Base-by-base conservation (phyloP, 2,888 invertebrate species). In the Xestobium rufovillosum region DNA sequence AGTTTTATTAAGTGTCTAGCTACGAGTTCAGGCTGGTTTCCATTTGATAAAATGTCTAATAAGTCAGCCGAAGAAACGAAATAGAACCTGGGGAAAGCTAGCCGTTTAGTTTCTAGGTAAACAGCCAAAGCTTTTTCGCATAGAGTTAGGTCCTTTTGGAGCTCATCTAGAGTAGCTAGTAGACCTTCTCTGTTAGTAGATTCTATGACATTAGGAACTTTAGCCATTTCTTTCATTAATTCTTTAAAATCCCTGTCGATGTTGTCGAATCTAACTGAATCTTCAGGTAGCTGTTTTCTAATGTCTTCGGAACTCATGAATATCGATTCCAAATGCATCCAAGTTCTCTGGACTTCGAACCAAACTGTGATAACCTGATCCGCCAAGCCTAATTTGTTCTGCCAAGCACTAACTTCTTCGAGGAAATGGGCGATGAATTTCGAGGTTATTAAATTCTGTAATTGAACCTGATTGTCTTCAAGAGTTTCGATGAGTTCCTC, bases 241-340 rank as follows among this genome's bases (percentile, higher is more conserved):
- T 75, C 80, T 66, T 91, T 92, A 63, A 96, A 96, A 56, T 91
- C 87, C 8, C 73, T 69, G 62, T 96, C 95, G 49, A 95, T 89
- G 49, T 78, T 77, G 66, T 92, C 89, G 65, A 96, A 96, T 58
- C 95, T 73, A 35, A 82, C 80, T 0, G 95, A 91, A 67, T 96
- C 96, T 47, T 89, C 84, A 2, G 96, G 95, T 35, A 96, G 68
- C 62, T 96, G 94, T 57, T 84, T 86, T 40, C 94, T 75, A 50
- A 96, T 96, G 65, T 96, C 96, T 63, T 96, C 94, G 0, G 95
- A 94, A 48, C 92, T 94, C 81, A 95, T 94, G 63, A 96, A 96
- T 60, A 96, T 96, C 53, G 92, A 92, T 68, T 96, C 95, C 43
- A 96, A 74, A 67, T 96, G 92, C 54, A 88, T 88, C 96, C 96